phyloP scores from a whole-genome alignment of 1,140 invertebrate species.

The Drosophila virilis region DNA sequence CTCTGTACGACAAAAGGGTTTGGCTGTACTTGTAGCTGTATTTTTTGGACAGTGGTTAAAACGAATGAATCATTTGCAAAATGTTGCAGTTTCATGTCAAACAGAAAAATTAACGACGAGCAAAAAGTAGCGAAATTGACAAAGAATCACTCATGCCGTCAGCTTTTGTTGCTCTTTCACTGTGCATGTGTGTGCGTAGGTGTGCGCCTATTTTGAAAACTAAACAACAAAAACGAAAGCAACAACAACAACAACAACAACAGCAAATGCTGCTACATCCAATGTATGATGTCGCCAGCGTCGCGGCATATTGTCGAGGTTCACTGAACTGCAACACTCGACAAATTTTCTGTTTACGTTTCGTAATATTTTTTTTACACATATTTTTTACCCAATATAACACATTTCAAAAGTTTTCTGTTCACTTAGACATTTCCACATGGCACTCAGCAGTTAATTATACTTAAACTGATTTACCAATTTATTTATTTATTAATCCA shows the following conservation, averaged over 20 bases:
- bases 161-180: conserved; percentile 12
- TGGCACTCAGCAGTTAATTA: not conserved
- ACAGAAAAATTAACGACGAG: conserved; percentile 11
- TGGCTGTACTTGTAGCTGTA: not conserved
- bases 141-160: conserved; percentile 66
- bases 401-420: conserved; percentile 42
- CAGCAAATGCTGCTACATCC: conserved; percentile 39
- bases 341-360: conserved; percentile 63
- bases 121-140: conserved; percentile 14
- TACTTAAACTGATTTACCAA: too few relatives aligned
- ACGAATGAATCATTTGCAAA: conserved; percentile 54
- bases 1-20: conserved; percentile 55
- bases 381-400: conserved; percentile 17
- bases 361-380: conserved; percentile 32
- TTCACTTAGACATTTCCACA: conserved; percentile 11
- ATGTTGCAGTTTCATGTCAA: conserved; percentile 47
- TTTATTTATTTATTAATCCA: too few relatives aligned
- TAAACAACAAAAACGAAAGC: conserved; percentile 25
- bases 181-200: conserved; percentile 20
- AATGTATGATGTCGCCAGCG: conserved; percentile 53
- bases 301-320: conserved; percentile 29
- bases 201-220: conserved; percentile 71
- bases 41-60: conserved; percentile 53
- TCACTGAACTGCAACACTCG: conserved; percentile 63
- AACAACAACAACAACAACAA: conserved; percentile 12